Evolutionary conservation across 2,797 vertebrate species (phyloP).

Genomic region (Sebastes oblongus): DNA sequence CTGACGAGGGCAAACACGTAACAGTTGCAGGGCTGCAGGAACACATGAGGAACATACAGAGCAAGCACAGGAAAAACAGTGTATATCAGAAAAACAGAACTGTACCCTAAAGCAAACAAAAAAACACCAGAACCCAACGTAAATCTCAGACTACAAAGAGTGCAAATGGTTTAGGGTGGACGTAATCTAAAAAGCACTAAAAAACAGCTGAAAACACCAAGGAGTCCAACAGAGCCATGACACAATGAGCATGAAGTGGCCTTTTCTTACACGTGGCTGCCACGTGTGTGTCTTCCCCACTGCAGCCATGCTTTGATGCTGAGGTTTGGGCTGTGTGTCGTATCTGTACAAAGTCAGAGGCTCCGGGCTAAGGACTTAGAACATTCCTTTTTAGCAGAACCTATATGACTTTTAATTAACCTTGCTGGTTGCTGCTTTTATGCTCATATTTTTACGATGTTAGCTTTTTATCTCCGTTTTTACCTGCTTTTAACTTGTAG

Average conservation of each 20-base stretch:
- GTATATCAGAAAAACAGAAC: not conserved
- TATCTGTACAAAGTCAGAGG: not conserved
- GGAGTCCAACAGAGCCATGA: not conserved
- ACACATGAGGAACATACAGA: not conserved
- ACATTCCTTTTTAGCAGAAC: too few species aligned
- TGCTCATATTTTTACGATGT: too few species aligned
- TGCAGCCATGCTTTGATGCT: conserved; percentile 10
- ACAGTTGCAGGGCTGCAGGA: not conserved
- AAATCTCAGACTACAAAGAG: not conserved
- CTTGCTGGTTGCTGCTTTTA: too few species aligned
- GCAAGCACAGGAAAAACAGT: not conserved
- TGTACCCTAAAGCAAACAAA: too few species aligned
- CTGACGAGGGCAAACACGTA: too few species aligned
- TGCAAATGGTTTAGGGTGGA: not conserved
- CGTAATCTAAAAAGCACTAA: not conserved
- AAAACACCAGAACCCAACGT: not conserved
- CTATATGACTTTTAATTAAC: too few species aligned
- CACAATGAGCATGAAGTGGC: not conserved
- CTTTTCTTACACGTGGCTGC: conserved; percentile 3
- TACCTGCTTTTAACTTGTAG: too few species aligned
- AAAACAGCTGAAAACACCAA: not conserved
- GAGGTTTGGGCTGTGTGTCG: not conserved
- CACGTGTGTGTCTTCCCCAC: not conserved
- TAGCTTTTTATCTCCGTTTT: too few species aligned
- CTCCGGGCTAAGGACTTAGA: too few species aligned